These are phyloP conservation scores for Coregonus sp. DNA, from an alignment of 2,797 vertebrate genomes.

Conservation along the genomic window DNA sequence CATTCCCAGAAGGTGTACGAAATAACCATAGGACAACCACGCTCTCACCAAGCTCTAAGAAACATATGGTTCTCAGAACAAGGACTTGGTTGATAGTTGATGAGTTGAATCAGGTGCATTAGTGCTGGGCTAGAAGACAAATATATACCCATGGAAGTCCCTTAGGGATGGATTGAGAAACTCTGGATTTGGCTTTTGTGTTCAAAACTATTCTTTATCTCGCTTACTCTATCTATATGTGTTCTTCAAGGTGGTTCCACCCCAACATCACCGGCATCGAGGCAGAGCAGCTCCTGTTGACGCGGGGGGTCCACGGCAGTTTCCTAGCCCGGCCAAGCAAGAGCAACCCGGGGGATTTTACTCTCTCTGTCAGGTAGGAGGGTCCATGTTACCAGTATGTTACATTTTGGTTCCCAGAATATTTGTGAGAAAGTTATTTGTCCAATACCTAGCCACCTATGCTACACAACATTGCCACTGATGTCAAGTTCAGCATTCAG, in stretches of 20 bases:
- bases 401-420: not conserved
- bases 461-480: conserved; percentile 10
- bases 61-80: too few relatives aligned
- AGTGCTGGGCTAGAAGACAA: too few relatives aligned
- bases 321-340: conserved; percentile 90
- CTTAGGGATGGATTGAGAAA: not conserved
- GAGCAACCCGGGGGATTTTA: conserved; percentile 90
- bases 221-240: not conserved
- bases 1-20: too few relatives aligned
- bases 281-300: conserved; percentile 86
- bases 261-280: conserved; percentile 87
- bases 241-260: conserved; percentile 85
- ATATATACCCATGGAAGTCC: too few relatives aligned
- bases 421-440: not conserved
- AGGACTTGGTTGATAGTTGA: too few relatives aligned
- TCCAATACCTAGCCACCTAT: conserved; percentile 6
- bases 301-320: conserved; percentile 86
- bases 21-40: too few relatives aligned
- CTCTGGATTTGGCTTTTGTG: conserved; percentile 1
- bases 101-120: too few relatives aligned
- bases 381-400: not conserved
- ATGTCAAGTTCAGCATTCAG: conserved; percentile 34
- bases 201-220: not conserved
- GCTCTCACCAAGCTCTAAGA: too few relatives aligned
- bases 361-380: conserved; percentile 84